Evolutionary conservation across 2,888 invertebrate genomes (phyloP), one percentile per base, ranked within the genome.

Genomic region (Drosophila anomalata): DNA sequence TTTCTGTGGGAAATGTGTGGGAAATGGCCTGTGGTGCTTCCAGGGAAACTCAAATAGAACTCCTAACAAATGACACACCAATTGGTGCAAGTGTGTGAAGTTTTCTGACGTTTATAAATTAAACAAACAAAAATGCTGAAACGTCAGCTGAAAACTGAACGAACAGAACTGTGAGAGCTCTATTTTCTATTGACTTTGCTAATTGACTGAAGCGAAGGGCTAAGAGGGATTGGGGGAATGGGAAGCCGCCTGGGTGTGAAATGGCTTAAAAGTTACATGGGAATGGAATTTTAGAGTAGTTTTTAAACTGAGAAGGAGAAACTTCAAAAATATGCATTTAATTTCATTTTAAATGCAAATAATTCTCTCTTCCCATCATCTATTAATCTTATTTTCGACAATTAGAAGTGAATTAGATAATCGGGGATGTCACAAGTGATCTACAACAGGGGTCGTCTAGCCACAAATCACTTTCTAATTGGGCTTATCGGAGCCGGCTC

Each of bases 121-220:
- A 82, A 82, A 69, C 79, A 82, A 82, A 79, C 72, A 85, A 70
- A 36, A 70, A 76, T 76, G 76, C 70, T 72, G 63, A 60, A 72
- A 56, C 57, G 66, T 73, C 67, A 61, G 53, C 66, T 48, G 29
- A 29, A 29, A 29, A 29, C 9, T 2, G 29, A 29, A 29, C 9
- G 29, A 29, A 29, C 9, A 9, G 33, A 60, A 62, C 33, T 48
- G 36, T 36, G 55, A 52, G 20, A 31, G 48, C 33, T 62, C 47
- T 68, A 57, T 57, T 58, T 62, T 53, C 78, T 86, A 78, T 84
- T 84, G 81, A 84, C 87, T 79, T 76, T 86, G 78, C 87, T 84
- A 84, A 84, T 84, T 84, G 84, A 86, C 76, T 77, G 56, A 57
- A 62, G 53, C 62, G 48, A 57, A 42, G 41, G 53, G 70, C 46